A percentile compares a stretch with the other conserved stretches of the same genome.
Conservation (phyloP, 2,888 invertebrate species). For the Phortica magna region DNA sequence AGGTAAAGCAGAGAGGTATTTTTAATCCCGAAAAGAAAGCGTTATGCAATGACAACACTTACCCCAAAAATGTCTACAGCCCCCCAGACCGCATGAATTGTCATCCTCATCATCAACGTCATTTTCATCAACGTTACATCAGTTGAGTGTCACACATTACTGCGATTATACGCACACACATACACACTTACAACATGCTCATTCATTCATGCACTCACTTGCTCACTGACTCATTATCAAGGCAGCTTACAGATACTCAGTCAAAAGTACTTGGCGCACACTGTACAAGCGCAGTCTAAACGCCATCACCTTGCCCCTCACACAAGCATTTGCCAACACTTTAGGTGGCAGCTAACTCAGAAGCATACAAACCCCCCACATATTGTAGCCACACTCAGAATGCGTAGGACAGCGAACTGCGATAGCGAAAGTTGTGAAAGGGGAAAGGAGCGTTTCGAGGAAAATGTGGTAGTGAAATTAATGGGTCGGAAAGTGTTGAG, state of each 20-base stretch:
- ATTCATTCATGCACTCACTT: background rate
- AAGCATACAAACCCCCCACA: background rate
- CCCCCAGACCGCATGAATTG: background rate
- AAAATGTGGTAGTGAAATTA: conserved; percentile 57
- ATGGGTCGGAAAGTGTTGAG: conserved; percentile 73
- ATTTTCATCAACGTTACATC: conserved; percentile 15
- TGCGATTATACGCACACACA: conserved; percentile 1
- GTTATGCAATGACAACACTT: background rate
- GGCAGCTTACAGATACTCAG: conserved; percentile 16
- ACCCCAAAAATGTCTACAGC: background rate
- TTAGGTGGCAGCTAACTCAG: background rate
- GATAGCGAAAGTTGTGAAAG: background rate
- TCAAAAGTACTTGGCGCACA: conserved; percentile 15
- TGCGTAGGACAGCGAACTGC: conserved; percentile 1
- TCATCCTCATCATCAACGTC: conserved; percentile 15
- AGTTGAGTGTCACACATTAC: conserved; percentile 32
- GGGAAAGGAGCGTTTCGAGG: background rate
- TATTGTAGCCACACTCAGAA: background rate
- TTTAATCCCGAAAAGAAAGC: conserved; percentile 7
- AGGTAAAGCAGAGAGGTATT: background rate
- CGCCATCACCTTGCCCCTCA: background rate
- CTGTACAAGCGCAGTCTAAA: conserved; percentile 10
- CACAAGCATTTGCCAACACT: background rate
- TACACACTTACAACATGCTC: background rate
- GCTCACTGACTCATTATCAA: conserved; percentile 13